phyloP scores from a whole-genome alignment of 2,888 invertebrate genomes.

The Erannis defoliaria region DNA sequence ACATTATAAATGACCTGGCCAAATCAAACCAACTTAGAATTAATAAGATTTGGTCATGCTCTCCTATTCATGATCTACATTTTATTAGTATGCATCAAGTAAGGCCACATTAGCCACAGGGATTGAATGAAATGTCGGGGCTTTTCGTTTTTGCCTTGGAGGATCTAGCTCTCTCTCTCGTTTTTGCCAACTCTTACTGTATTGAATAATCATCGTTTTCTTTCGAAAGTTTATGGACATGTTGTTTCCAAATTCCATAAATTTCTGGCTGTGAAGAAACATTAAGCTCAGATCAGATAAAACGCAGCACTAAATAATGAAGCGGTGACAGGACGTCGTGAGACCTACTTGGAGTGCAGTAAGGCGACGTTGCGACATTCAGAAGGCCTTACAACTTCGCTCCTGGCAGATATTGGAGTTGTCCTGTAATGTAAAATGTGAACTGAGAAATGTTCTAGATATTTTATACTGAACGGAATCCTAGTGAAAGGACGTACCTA shows the following conservation, averaged over 20 bases:
- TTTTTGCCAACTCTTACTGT: too few species aligned
- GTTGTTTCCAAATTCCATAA: background rate
- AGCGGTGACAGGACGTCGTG: constrained; percentile 43
- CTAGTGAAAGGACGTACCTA: background rate
- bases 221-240: background rate
- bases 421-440: constrained; percentile 32
- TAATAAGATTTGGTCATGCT: too few species aligned
- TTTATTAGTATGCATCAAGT: too few species aligned
- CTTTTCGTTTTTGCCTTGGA: too few species aligned
- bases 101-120: too few species aligned
- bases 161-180: too few species aligned
- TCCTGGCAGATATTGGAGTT: constrained; percentile 31
- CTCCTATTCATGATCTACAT: too few species aligned
- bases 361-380: constrained; percentile 40
- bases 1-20: too few species aligned
- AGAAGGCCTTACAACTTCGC: constrained; percentile 28
- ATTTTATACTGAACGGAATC: background rate
- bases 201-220: background rate
- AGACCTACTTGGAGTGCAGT: constrained; percentile 38
- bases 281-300: constrained; percentile 34
- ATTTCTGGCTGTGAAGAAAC: constrained; percentile 26
- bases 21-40: too few species aligned
- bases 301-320: constrained; percentile 35
- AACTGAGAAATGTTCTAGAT: constrained; percentile 1
- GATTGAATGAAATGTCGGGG: too few species aligned